Evolutionary conservation across 37 sponge, comb jelly and placozoan species (phyloP).

Genomic region (Diacarnus erythraeanus): DNA sequence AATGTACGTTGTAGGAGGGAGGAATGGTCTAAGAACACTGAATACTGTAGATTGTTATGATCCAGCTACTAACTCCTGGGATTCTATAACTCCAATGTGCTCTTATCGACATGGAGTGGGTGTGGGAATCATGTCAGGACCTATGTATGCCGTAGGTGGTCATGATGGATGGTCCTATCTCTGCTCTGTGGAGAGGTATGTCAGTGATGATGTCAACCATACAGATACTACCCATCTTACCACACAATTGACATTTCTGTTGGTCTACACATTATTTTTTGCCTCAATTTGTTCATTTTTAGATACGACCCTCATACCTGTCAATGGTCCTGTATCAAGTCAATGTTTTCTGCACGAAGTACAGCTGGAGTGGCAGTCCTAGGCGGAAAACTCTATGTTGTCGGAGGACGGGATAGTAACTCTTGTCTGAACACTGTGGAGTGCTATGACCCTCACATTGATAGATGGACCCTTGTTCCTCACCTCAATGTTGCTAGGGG

Average conservation of each 20-base stretch:
- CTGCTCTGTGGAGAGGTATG: slow-evolving; percentile 73
- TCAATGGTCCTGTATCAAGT: slow-evolving; percentile 66
- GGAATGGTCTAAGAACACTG: slow-evolving; percentile 72
- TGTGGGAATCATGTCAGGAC: slow-evolving; percentile 66
- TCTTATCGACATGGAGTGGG: slow-evolving; percentile 79
- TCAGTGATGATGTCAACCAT: background rate
- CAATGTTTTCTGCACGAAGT: slow-evolving; percentile 72
- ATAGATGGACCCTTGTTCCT: slow-evolving; percentile 65
- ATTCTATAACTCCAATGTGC: slow-evolving; percentile 54
- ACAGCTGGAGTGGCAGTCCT: slow-evolving; percentile 82
- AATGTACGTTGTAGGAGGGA: slow-evolving; percentile 70
- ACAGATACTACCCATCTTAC: background rate
- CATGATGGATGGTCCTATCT: slow-evolving; percentile 88
- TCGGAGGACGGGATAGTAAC: slow-evolving; percentile 75
- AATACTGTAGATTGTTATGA: slow-evolving; percentile 70
- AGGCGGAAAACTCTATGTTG: slow-evolving; percentile 61
- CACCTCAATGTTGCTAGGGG: slow-evolving; percentile 62
- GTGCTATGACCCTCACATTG: slow-evolving; percentile 82
- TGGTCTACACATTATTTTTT: background rate
- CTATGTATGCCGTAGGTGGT: slow-evolving; percentile 85
- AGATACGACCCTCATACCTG: slow-evolving; percentile 77
- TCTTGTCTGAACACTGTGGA: slow-evolving; percentile 74
- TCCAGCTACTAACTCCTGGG: slow-evolving; percentile 45
- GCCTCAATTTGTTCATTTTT: background rate
- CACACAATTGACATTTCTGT: background rate